phyloP scores from a whole-genome alignment of 2,888 invertebrate genomes.

The Punctoribates punctum region DNA sequence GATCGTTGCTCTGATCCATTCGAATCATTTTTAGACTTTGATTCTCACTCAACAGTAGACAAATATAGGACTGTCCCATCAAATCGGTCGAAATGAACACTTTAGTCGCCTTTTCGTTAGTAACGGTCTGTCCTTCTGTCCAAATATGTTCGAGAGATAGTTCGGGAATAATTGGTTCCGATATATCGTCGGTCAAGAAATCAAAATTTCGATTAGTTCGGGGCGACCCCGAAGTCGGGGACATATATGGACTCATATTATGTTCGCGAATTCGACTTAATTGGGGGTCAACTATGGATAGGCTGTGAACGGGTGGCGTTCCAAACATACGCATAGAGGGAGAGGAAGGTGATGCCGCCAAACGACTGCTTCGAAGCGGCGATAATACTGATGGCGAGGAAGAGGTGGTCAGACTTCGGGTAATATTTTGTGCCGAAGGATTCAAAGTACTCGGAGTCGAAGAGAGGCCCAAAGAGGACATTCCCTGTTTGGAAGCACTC shows the following conservation, averaged over 20 bases:
- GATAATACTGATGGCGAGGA: constrained; percentile 36
- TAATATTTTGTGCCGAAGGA: constrained; percentile 22
- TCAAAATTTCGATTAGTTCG: constrained; percentile 49
- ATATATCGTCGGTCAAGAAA: constrained; percentile 50
- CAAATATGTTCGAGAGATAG: constrained; percentile 84
- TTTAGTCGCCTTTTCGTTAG: constrained; percentile 62
- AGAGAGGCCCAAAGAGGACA: constrained; percentile 13
- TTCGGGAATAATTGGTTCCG: constrained; percentile 73
- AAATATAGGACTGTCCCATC: constrained; percentile 73
- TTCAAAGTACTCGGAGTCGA: constrained; percentile 18
- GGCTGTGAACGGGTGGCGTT: not conserved
- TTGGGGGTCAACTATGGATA: not conserved
- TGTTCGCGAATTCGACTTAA: constrained; percentile 49
- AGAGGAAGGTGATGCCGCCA: constrained; percentile 36
- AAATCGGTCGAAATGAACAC: constrained; percentile 81
- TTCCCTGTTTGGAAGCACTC: constrained; percentile 29
- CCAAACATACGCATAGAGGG: not conserved
- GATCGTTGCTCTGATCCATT: constrained; percentile 55
- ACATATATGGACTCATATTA: constrained; percentile 52
- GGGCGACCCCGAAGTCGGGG: constrained; percentile 51
- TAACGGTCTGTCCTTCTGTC: constrained; percentile 64
- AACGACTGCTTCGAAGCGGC: constrained; percentile 39
- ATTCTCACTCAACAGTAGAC: constrained; percentile 34
- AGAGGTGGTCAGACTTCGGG: constrained; percentile 14
- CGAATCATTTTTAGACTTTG: constrained; percentile 52